Evolutionary conservation across 2,888 invertebrate species (phyloP), one percentile per base, ranked within the genome.

Genomic region (Catocala nupta): DNA sequence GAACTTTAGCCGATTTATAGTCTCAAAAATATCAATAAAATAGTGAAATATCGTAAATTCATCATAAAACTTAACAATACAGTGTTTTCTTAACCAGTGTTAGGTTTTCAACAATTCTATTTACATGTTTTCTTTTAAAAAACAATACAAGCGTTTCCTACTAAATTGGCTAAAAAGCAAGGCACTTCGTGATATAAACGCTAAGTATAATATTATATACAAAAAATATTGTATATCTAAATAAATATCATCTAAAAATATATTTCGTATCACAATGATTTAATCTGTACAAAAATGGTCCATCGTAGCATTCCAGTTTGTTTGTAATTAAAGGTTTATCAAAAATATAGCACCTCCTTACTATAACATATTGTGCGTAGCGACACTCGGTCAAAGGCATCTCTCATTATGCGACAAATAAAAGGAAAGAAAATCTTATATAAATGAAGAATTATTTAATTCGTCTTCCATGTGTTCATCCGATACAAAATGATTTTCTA

Each of bases 171-270:
- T 81, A 84, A 75, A 75, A 81, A 86, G 82, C 85, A 88, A 90
- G 87, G 88, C 88, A 90, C 87, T 77, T 88, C 63, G 72, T 78
- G 75, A 77, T 75, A 68, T 75, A 75, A 73, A 59, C 34, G 34
- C 71, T 71, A 77, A 60, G 49, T 77, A 67, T 78, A 75, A 25
- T 25, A 65, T 68, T 82, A 81, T 83, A 75, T 83, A 87, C 81
- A 87, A 85, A 85, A 83, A 79, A 77, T 75, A 71, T 68, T 80
- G 77, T 75, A 77, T 81, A 82, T 75, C 71, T 78, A 77, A 77
- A 87, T 86, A 88, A 87, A 90, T 86, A 87, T 84, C 73, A 70
- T 91, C 89, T 89, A 90, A 91, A 91, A 91, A 91, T 91, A 92
- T 90, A 88, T 71, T 69, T 81, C 81, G 81, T 91, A 92, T 92